Conservation (phyloP, 2,888 invertebrate genomes). For the Psylliodes chrysocephalus region DNA sequence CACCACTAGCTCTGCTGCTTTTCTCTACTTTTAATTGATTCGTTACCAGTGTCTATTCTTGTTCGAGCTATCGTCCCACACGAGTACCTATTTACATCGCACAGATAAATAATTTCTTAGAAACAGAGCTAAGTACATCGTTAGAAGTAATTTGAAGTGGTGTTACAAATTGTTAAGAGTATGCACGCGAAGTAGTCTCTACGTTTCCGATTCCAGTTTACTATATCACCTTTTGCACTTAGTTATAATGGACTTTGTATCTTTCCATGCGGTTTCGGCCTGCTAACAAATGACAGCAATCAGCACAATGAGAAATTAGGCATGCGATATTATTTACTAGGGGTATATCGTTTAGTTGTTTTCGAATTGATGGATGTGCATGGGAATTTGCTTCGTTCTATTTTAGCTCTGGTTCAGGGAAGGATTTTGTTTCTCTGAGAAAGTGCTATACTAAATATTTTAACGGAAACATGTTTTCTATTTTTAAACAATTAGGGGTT, state of each 20-base stretch:
- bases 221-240: conserved; percentile 31
- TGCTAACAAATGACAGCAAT: conserved; percentile 24
- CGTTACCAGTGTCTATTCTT: no score
- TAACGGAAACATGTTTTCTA: no score
- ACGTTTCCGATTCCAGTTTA: conserved; percentile 21
- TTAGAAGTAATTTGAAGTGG: conserved; percentile 22
- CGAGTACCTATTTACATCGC: conserved; percentile 5
- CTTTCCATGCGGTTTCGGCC: conserved; percentile 13
- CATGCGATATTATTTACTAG: conserved; percentile 21
- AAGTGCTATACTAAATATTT: no score
- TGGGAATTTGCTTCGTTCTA: no score
- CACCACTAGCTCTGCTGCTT: no score
- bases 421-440: no score
- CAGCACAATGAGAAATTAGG: conserved; percentile 15
- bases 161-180: conserved; percentile 24
- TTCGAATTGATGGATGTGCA: background rate
- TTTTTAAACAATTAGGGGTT: no score
- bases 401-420: no score
- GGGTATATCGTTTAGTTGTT: background rate
- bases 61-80: no score
- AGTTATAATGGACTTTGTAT: conserved; percentile 30
- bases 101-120: background rate
- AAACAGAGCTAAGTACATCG: conserved; percentile 8
- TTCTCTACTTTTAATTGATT: no score
- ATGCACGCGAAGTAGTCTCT: conserved; percentile 21